A percentile compares a stretch with the other conserved stretches of the same genome.
Conservation (phyloP, 2,113 vertebrate genomes). For the Sapajus apella region DNA sequence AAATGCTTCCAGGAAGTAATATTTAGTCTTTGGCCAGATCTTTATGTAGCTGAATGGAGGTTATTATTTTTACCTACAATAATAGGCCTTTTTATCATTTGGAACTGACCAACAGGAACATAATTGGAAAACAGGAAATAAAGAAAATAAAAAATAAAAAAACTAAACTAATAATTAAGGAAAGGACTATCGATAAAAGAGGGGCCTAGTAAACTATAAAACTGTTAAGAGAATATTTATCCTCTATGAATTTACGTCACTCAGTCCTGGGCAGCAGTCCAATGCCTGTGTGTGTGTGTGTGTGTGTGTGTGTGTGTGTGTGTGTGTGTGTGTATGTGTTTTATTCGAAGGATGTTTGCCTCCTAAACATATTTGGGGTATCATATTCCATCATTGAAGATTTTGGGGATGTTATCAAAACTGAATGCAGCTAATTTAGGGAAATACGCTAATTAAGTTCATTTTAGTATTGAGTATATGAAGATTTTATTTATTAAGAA, state of each 20-base stretch:
- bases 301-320: background rate
- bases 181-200: background rate
- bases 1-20: background rate
- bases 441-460: background rate
- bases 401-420: background rate
- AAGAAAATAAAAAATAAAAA: background rate
- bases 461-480: background rate
- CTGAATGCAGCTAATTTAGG: background rate
- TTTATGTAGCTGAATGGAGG: background rate
- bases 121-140: background rate
- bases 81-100: background rate
- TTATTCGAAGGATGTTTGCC: background rate
- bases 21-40: background rate
- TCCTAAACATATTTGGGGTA: background rate
- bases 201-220: background rate
- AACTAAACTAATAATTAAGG: background rate
- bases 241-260: background rate
- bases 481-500: background rate
- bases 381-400: background rate
- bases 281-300: background rate
- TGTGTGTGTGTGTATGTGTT: background rate
- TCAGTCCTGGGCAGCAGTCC: background rate
- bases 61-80: background rate
- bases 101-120: background rate
- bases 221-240: background rate